Percentiles rank a stretch among this genome's conserved stretches.
Evolutionary conservation across 2,888 invertebrate species (phyloP).

Genomic region (Dioctria rufipes): DNA sequence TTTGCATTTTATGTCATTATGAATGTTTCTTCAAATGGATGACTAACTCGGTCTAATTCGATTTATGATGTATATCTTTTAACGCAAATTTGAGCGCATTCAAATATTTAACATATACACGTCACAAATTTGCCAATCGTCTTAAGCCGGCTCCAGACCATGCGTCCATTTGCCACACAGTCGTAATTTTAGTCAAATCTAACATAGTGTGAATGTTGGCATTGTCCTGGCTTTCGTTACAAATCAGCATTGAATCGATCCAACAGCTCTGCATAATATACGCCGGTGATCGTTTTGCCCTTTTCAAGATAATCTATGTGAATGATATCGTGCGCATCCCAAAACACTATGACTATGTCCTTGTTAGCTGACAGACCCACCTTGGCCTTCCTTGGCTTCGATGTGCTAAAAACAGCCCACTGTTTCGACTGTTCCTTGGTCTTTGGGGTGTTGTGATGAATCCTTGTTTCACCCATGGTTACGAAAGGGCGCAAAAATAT

Average conservation of each 20-base stretch:
- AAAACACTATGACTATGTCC: slow-evolving; percentile 2
- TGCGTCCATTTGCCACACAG: too few relatives aligned
- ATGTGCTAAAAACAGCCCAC: background rate
- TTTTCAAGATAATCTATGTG: background rate
- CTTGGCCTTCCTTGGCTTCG: background rate
- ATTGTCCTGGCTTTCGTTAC: too few relatives aligned
- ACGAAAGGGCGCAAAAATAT: background rate
- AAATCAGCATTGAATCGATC: background rate
- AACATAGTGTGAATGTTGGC: too few relatives aligned
- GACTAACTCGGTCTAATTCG: too few relatives aligned
- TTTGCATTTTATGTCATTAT: too few relatives aligned
- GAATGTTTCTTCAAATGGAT: too few relatives aligned
- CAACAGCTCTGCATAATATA: background rate
- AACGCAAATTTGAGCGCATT: too few relatives aligned
- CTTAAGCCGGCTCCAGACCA: too few relatives aligned
- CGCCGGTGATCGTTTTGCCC: background rate
- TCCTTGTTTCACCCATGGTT: slow-evolving; percentile 12
- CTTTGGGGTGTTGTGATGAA: background rate
- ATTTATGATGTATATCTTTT: too few relatives aligned
- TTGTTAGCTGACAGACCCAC: background rate
- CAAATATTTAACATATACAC: too few relatives aligned
- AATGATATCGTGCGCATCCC: background rate
- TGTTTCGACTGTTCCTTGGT: slow-evolving; percentile 8
- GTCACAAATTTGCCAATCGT: too few relatives aligned
- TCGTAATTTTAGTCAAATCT: too few relatives aligned